Evolutionary conservation across 1,140 invertebrate genomes (phyloP), one percentile per base, ranked within the genome.

Genomic region (Drosophila navojoa): DNA sequence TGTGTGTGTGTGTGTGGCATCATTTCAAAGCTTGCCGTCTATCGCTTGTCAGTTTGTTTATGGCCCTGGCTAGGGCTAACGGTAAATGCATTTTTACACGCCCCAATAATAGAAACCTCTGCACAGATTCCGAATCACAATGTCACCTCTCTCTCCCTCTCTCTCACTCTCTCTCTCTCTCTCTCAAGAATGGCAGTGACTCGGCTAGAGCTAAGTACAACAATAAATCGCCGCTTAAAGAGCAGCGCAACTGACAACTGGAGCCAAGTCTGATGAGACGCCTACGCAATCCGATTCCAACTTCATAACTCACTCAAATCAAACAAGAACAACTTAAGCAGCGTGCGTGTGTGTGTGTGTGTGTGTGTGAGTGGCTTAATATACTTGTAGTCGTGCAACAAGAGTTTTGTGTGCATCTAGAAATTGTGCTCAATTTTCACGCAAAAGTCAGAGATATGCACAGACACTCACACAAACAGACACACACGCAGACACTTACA

Each of bases 341-440:
- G 63, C 25, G 40, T 47, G 50, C 4, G 50, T 64, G 52, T 49
- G 63, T 58, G 63, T 19, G 68, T 22, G 52, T 22, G 52, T 47
- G 52, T 3, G 50, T 64, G 40, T 49, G 63, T 58, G 63, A 27
- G 68, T 22, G 44, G 52, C 62, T 44, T 63, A 71, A 71, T 63
- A 71, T 49, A 16, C 50, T 70, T 70, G 57, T 63, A 42, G 6
- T 53, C 53, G 11, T 42, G 42, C 52, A 52, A 38, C 45, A 52
- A 38, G 35, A 38, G 53, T 59, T 71, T 68, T 71, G 77, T 64
- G 45, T 77, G 81, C 59, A 77, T 76, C 66, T 76, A 76, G 70
- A 73, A 85, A 82, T 87, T 87, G 84, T 79, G 84, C 82, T 87
- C 82, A 87, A 87, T 87, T 86, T 87, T 45, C 79, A 82, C 68